Evolutionary conservation across 2,797 vertebrate species (phyloP), one percentile per base, ranked within the genome.

Genomic region (Chrosomus eos): DNA sequence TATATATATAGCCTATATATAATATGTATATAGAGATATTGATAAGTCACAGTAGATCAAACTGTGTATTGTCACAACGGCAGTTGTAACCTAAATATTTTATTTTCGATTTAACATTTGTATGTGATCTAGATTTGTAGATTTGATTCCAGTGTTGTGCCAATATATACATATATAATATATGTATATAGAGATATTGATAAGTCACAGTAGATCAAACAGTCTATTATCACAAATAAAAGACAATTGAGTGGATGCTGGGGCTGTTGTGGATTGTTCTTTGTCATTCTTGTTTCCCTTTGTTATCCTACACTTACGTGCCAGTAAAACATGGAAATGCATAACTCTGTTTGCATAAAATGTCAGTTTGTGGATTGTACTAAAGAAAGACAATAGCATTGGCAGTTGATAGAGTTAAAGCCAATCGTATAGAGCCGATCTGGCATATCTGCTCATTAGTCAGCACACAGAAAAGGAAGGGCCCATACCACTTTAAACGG

Each of bases 391-490:
- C 38, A 86, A 88, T 73, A 67, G 81, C 64, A 64, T 55, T 62
- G 28, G 64, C 62, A 45, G 81, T 60, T 83, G 58, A 66, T 83
- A 66, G 16, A 68, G 48, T 62, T 10, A 36, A 72, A 76, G 76
- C 72, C 73, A 62, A 48, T 77, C 36, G 38, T 18, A 83, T 68
- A 66, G 72, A 64, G 28, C 33, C 33, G 23, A 43, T 74, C 38
- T 62, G 70, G 68, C 67, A 81, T 80, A 82, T 68, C 68, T 75
- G 66, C 78, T 81, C 73, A 90, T 86, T 87, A 84, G 85, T 85
- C 80, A 86, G 79, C 70, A 33, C 73, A 76, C 43, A 80, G 79
- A 86, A 86, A 88, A 81, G 85, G 72, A 88, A 88, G 62, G 76
- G 73, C 80, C 67, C 40, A n/a, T 62, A 51, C 62, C 67, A 83